phyloP scores from a whole-genome alignment of 2,113 vertebrate species.

The Zapornia atra region DNA sequence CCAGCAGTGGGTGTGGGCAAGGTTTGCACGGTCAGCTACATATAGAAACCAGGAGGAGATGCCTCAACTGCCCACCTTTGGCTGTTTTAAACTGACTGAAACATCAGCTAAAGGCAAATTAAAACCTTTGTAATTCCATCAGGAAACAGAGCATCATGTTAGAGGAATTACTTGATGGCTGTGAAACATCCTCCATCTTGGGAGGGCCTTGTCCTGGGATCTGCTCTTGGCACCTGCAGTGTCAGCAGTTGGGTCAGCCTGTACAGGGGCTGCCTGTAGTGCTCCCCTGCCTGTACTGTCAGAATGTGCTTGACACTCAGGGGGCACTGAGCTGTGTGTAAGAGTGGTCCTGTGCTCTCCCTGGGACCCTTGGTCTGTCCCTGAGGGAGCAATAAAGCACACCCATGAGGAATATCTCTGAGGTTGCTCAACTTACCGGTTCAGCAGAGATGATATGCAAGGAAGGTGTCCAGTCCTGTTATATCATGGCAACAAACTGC shows the following conservation, averaged over 20 bases:
- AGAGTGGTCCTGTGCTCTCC: rapidly evolving
- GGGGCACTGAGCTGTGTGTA: background rate
- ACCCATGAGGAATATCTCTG: no score
- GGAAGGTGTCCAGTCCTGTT: background rate
- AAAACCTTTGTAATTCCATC: background rate
- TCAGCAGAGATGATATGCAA: background rate
- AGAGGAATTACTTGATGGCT: background rate
- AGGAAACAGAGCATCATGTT: background rate
- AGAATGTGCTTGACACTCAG: background rate
- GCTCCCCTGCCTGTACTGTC: background rate
- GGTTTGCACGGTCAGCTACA: background rate
- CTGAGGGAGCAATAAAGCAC: background rate
- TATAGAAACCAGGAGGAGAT: background rate
- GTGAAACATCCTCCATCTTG: background rate
- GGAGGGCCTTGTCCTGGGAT: background rate
- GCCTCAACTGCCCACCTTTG: background rate
- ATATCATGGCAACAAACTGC: background rate
- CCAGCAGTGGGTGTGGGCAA: rapidly evolving
- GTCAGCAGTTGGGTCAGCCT: rapidly evolving
- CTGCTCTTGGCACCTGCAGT: background rate
- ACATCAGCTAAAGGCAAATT: background rate
- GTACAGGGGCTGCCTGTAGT: rapidly evolving
- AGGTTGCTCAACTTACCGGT: background rate
- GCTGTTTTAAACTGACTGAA: background rate
- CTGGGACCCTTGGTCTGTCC: background rate